Evolutionary conservation across 1,140 invertebrate genomes (phyloP).

Genomic region (Platorchestia sp.): DNA sequence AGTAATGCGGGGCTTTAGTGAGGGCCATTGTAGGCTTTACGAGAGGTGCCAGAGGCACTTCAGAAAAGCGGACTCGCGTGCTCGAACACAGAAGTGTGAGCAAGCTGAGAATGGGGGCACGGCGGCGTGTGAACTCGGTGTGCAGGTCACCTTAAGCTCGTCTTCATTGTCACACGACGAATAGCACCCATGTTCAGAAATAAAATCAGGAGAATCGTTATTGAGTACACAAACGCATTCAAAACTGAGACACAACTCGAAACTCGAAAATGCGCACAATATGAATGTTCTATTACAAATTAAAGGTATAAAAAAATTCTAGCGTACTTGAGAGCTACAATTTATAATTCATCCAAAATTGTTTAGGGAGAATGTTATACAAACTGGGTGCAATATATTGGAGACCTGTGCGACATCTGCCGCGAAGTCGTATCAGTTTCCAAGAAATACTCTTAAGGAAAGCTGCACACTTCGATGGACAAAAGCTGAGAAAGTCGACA

Average conservation of each 20-base stretch:
- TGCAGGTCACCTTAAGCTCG: background rate
- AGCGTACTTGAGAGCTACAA: too few relatives aligned
- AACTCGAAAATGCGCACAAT: too few relatives aligned
- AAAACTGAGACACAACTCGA: too few relatives aligned
- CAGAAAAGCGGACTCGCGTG: background rate
- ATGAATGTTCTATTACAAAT: too few relatives aligned
- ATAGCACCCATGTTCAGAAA: background rate
- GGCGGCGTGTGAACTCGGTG: background rate
- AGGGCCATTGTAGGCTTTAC: slow-evolving; percentile 53
- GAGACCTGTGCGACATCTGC: background rate
- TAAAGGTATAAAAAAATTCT: too few relatives aligned
- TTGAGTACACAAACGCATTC: too few relatives aligned
- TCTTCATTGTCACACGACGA: background rate
- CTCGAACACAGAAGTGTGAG: background rate
- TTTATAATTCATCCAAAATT: too few relatives aligned
- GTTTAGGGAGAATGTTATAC: background rate
- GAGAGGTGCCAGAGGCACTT: slow-evolving; percentile 33
- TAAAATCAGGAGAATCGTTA: too few relatives aligned
- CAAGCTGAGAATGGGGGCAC: background rate
- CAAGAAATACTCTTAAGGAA: background rate
- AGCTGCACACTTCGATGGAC: background rate
- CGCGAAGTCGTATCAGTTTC: background rate
- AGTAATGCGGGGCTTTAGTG: slow-evolving; percentile 54
- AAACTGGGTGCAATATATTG: background rate
- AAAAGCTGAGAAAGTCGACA: slow-evolving; percentile 6